Evolutionary conservation across 2,888 invertebrate genomes (phyloP).

Genomic region (Lampropteryx suffumata): DNA sequence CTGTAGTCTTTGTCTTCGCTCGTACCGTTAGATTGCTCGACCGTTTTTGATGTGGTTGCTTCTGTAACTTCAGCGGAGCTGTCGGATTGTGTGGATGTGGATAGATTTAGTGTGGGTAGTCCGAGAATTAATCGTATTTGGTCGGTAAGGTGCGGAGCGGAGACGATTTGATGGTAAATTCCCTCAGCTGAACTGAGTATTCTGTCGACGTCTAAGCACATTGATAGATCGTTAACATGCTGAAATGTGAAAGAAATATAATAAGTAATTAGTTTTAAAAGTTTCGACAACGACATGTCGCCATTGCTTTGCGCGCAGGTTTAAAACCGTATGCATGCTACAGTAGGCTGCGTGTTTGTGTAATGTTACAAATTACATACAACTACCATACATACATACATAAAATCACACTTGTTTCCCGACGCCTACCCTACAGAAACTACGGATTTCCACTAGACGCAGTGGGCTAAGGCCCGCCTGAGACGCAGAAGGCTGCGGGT

Average conservation of each 20-base stretch:
- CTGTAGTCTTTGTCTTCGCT: constrained; percentile 26
- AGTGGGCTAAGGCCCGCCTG: no score
- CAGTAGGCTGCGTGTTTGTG: no score
- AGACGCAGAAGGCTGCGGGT: no score
- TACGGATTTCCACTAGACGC: no score
- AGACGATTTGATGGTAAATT: constrained; percentile 93
- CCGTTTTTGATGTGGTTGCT: constrained; percentile 31
- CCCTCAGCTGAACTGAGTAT: constrained; percentile 95
- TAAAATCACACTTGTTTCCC: no score
- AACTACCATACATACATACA: no score
- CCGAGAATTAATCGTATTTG: constrained; percentile 89
- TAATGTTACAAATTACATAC: no score
- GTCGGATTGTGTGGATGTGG: constrained; percentile 60
- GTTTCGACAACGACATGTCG: no score
- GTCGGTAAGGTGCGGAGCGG: constrained; percentile 87
- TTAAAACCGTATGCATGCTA: no score
- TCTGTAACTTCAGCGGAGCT: constrained; percentile 31
- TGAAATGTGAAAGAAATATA: constrained; percentile 72
- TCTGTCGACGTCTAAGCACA: constrained; percentile 91
- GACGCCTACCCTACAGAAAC: no score
- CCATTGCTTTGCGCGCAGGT: no score
- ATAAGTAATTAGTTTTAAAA: no score
- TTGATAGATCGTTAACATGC: constrained; percentile 98
- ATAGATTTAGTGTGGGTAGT: constrained; percentile 68
- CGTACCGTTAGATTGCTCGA: constrained; percentile 46